phyloP scores from a whole-genome alignment of 2,113 vertebrate genomes.

The Pipa parva region DNA sequence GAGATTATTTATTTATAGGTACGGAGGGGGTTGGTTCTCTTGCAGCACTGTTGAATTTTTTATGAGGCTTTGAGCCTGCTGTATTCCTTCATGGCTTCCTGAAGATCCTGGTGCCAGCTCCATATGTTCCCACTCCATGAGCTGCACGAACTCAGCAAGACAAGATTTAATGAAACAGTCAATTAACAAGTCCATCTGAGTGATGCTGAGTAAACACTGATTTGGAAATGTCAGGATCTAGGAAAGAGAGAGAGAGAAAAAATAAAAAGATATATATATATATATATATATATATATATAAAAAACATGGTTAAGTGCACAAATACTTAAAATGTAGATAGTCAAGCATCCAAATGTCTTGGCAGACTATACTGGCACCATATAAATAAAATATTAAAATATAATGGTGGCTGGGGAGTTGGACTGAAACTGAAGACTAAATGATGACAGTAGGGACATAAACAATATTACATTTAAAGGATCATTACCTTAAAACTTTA shows the following conservation, averaged over 20 bases:
- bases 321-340: background rate
- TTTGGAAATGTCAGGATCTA: conserved; percentile 13
- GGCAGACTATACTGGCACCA: background rate
- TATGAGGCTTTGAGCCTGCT: conserved; percentile 13
- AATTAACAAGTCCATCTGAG: conserved; percentile 34
- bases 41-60: conserved; percentile 21
- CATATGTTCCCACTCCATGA: conserved; percentile 36
- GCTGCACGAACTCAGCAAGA: conserved; percentile 16
- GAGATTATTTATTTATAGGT: conserved; percentile 38
- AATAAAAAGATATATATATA: background rate
- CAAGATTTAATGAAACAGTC: conserved; percentile 39
- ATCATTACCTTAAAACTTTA: too few species aligned
- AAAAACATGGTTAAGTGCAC: background rate
- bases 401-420: background rate
- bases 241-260: background rate
- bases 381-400: background rate
- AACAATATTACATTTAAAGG: too few species aligned
- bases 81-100: conserved; percentile 11
- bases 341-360: background rate
- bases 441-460: too few species aligned
- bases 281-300: too few species aligned
- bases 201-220: conserved; percentile 11
- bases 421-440: background rate
- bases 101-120: conserved; percentile 22
- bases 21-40: conserved; percentile 5